Percentiles rank a stretch among this genome's conserved stretches.
These are phyloP conservation scores for Anoplolepis gracilipes DNA, from an alignment of 1,140 invertebrate genomes.

Conservation along the genomic window DNA sequence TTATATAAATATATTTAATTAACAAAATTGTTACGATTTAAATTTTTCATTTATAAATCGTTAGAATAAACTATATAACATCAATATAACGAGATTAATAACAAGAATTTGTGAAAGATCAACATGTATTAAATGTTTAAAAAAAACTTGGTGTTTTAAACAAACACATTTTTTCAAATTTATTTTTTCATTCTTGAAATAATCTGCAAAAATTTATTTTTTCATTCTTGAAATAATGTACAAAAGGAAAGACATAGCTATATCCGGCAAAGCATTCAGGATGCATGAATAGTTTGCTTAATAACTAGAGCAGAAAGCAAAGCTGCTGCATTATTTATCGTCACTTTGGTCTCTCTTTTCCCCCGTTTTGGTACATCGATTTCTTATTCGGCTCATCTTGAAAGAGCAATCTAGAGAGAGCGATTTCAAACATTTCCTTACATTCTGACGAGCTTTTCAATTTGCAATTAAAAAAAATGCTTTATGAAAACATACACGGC, in stretches of 20 bases:
- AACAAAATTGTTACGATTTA: not conserved
- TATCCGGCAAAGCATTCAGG: not conserved
- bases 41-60: not conserved
- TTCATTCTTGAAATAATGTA: not conserved
- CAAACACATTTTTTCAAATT: not conserved
- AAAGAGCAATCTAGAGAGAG: conserved; percentile 26
- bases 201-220: too few species aligned
- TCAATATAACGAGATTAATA: conserved; percentile 12
- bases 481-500: not conserved
- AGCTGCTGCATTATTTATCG: conserved; percentile 63
- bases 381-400: conserved; percentile 35
- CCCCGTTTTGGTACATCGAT: conserved; percentile 21
- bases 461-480: not conserved
- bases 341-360: conserved; percentile 26
- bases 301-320: conserved; percentile 58
- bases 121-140: not conserved
- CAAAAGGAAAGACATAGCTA: not conserved
- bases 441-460: conserved; percentile 2
- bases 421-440: not conserved
- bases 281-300: conserved; percentile 60
- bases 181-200: not conserved
- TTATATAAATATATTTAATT: not conserved
- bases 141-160: not conserved
- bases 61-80: not conserved
- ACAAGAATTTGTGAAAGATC: not conserved